Base-by-base conservation (phyloP, 2,888 invertebrate species). In the Amitus sp. region DNA sequence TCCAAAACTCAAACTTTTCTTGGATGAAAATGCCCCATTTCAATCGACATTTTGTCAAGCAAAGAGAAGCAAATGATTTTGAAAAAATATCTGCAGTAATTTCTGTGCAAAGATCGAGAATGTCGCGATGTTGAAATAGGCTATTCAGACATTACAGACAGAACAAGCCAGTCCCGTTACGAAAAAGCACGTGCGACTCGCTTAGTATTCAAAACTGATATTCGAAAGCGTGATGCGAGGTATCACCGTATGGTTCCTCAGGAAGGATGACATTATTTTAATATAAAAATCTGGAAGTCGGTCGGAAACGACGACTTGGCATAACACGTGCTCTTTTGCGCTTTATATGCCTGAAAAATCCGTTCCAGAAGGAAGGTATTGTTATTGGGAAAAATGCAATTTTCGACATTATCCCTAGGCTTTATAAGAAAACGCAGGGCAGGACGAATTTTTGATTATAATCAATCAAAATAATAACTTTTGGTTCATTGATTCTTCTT, bases 141-240 rank as follows among this genome's bases (percentile, higher is more conserved):
- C 20, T 20, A 19, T 42, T n/a, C n/a, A n/a, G n/a, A 19, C 40
- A 56, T 61, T 50, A 45, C 47, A 34, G 33, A 47, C 33, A 15
- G 43, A 47, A 51, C 49, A 40, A 30, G 30, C n/a, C 43, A 17
- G 46, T 49, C 48, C 57, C 57, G 56, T 57, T 57, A 62, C 18
- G n/a, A n/a, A n/a, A 47, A 37, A 49, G 30, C 47, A 23, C 33
- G 37, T 43, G 34, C 46, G 39, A 39, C 33, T 57, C 13, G 33
- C 48, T 62, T 54, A 51, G 54, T 62, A 62, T 62, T 62, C 62
- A 43, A 34, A 62, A 54, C 54, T 58, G 54, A 58, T 58, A 58
- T 54, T 58, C 54, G 19, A 12, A 15, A 42, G 19, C 50, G 47
- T 51, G 37, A 54, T 34, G 47, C 15, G 40, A 37, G 30, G 47